Percentiles rank a stretch among this genome's conserved stretches.
Conservation (phyloP, 2,888 invertebrate genomes). For the Junonia oenone region DNA sequence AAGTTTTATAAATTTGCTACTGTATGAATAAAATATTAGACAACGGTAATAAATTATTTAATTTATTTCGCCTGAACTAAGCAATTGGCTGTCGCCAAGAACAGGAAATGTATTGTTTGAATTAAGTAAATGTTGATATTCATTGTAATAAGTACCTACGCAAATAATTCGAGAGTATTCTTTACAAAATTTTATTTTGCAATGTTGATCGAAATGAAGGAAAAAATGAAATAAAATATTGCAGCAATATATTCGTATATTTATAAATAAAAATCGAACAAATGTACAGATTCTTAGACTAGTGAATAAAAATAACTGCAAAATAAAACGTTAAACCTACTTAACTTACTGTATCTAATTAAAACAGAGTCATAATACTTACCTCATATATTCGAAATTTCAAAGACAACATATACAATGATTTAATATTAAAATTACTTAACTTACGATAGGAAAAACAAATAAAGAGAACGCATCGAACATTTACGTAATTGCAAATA, state of each 20-base stretch:
- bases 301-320: background rate
- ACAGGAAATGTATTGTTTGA: background rate
- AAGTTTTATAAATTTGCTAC: conserved; percentile 12
- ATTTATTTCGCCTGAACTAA: background rate
- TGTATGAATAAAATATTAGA: conserved; percentile 13
- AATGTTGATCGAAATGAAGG: background rate
- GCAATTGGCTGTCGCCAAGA: background rate
- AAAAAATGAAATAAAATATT: background rate
- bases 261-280: background rate
- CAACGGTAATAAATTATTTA: conserved; percentile 1
- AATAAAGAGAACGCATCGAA: too few relatives aligned
- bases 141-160: background rate
- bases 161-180: background rate
- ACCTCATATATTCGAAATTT: background rate
- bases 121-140: background rate
- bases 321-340: background rate
- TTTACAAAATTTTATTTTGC: background rate
- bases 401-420: background rate
- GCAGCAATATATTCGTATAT: background rate
- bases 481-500: too few relatives aligned
- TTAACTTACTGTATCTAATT: background rate
- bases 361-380: conserved; percentile 2
- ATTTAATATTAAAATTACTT: background rate
- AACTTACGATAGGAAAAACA: too few relatives aligned
- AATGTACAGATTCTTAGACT: conserved; percentile 7